Evolutionary conservation across 2,888 invertebrate genomes (phyloP).

Genomic region (Prionchulus punctatus): DNA sequence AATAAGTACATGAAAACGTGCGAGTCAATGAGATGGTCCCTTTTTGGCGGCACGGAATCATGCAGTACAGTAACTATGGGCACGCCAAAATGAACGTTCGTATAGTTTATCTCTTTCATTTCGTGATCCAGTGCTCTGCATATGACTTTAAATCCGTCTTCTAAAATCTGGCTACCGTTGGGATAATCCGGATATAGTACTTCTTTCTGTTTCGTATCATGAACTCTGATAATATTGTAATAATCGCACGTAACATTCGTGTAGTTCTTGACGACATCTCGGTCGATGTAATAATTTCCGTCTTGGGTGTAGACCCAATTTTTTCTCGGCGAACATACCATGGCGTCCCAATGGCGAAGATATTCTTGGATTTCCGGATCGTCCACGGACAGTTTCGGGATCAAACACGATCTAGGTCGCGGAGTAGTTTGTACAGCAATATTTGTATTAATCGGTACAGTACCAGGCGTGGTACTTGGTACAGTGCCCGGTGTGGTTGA

Average conservation of each 20-base stretch:
- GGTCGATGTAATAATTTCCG: constrained; percentile 4
- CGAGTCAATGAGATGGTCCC: neutral
- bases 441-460: too few species aligned
- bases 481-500: too few species aligned
- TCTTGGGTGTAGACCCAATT: constrained; percentile 7
- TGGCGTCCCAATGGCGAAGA: constrained; percentile 1
- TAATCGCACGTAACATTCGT: constrained; percentile 5
- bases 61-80: too few species aligned
- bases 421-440: too few species aligned
- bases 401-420: too few species aligned
- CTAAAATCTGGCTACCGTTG: neutral
- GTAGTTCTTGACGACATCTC: neutral
- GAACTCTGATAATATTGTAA: constrained; percentile 4
- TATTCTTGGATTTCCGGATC: constrained; percentile 5
- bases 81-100: constrained; percentile 5
- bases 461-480: too few species aligned
- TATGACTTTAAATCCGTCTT: constrained; percentile 3
- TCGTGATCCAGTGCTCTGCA: neutral
- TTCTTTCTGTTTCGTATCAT: constrained; percentile 2
- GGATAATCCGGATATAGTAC: neutral
- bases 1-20: neutral
- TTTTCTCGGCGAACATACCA: neutral
- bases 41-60: too few species aligned
- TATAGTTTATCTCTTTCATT: neutral
- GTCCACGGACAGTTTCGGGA: constrained; percentile 5